Evolutionary conservation across 2,888 invertebrate species (phyloP), one percentile per base, ranked within the genome.

Genomic region (Eledona agricola): DNA sequence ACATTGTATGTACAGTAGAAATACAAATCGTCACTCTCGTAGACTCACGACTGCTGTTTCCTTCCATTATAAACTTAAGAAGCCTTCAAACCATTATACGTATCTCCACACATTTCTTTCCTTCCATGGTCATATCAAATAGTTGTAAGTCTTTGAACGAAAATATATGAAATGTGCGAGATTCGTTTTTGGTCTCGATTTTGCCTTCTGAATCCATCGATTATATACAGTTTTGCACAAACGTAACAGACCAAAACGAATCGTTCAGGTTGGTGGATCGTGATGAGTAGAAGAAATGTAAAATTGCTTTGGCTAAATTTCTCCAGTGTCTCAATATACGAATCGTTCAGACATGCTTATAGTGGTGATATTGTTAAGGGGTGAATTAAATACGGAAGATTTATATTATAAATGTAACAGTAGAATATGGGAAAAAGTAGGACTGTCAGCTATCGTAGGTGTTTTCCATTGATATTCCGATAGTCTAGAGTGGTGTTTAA

Each of bases 1-100:
- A 52, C 52, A 43, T 45, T 31, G 40, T 40, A 50, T 50, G 40
- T 50, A 50, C 50, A 50, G 50, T 50, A 50, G 50, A 17, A 23
- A 5, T 45, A 40, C 32, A n/a, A n/a, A n/a, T n/a, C n/a, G n/a
- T n/a, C n/a, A n/a, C n/a, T n/a, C n/a, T n/a, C 28, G 17, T 40
- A 28, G 28, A 17, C 23, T 19, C 40, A 17, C 15, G 13, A 37
- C 7, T 11, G 17, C 40, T 40, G 38, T 38, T 38, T 38, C 25
- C 38, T 16, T 38, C 38, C 22, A 12, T 9, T n/a, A n/a, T n/a
- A n/a, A n/a, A 19, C 4, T 40, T 26, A 17, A 22, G 19, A 17
- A 9, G 13, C 7, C 25, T 25, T 38, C 26, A n/a, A 43, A 31
- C 29, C 31, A 31, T 31, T 5, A 42, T 43, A 43, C 43, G 43